phyloP scores from a whole-genome alignment of 1,140 invertebrate species.

The Dufourea novaeangliae region DNA sequence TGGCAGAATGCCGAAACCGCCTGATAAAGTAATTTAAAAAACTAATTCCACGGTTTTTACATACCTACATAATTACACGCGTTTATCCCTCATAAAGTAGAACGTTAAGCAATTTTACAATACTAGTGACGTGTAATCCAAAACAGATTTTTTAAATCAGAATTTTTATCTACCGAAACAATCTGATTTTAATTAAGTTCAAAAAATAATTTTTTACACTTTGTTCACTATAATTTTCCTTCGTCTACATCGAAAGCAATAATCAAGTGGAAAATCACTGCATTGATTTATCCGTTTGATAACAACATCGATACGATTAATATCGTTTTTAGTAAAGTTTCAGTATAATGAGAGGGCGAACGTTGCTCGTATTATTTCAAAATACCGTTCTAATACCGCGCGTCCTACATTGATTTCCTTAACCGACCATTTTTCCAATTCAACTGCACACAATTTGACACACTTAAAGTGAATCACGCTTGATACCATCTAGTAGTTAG shows the following conservation, averaged over 20 bases:
- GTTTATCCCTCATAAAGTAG: background rate
- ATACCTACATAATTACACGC: background rate
- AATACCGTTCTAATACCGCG: background rate
- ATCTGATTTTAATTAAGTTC: too few relatives aligned
- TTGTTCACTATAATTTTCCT: too few relatives aligned
- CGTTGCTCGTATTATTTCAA: background rate
- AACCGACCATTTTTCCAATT: background rate
- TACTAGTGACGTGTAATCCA: background rate
- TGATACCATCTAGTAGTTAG: background rate
- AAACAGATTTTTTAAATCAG: too few relatives aligned
- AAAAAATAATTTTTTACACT: too few relatives aligned
- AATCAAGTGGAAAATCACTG: too few relatives aligned
- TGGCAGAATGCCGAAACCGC: slow-evolving; percentile 19
- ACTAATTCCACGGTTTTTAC: background rate
- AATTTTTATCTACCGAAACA: too few relatives aligned
- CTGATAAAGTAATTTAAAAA: slow-evolving; percentile 35
- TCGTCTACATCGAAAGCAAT: too few relatives aligned
- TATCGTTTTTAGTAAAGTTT: background rate
- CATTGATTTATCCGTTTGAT: too few relatives aligned
- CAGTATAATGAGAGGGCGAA: too few relatives aligned
- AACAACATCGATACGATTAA: too few relatives aligned
- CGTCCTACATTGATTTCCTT: background rate
- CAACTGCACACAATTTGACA: too few relatives aligned
- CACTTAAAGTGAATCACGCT: background rate
- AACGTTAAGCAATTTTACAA: background rate